Conservation (phyloP, 2,888 invertebrate species). For the Tholera decimalis region DNA sequence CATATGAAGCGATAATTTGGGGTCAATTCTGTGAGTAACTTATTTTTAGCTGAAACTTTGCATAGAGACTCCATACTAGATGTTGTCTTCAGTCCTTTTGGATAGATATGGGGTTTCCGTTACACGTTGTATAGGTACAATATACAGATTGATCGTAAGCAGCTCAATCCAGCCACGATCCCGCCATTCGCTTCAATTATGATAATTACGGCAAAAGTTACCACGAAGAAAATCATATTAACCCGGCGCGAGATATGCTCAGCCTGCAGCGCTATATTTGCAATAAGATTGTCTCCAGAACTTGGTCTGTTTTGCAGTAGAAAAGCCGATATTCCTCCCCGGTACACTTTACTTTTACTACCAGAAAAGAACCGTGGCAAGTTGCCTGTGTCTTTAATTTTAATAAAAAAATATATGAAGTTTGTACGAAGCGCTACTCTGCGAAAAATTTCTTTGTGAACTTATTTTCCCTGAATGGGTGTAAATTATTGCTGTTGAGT, state of each 20-base stretch:
- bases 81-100: no score
- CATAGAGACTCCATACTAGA: no score
- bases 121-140: no score
- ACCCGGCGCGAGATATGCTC: constrained; percentile 27
- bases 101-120: no score
- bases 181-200: constrained; percentile 41
- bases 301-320: constrained; percentile 45
- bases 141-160: no score
- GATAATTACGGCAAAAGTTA: constrained; percentile 42
- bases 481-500: constrained; percentile 49
- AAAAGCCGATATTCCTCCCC: constrained; percentile 46
- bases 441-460: constrained; percentile 55
- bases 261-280: constrained; percentile 28
- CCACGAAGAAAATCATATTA: constrained; percentile 45
- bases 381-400: constrained; percentile 51
- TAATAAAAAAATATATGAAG: constrained; percentile 46
- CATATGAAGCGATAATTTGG: no score
- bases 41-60: no score
- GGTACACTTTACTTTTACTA: constrained; percentile 57
- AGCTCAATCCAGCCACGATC: constrained; percentile 19
- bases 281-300: constrained; percentile 50
- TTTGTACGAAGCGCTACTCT: constrained; percentile 24
- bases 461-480: constrained; percentile 47
- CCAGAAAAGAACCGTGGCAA: constrained; percentile 55
- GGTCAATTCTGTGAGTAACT: no score